Percentiles rank a stretch among this genome's conserved stretches.
These are phyloP conservation scores for Furcula furcula DNA, from an alignment of 2,888 invertebrate genomes.

Conservation along the genomic window DNA sequence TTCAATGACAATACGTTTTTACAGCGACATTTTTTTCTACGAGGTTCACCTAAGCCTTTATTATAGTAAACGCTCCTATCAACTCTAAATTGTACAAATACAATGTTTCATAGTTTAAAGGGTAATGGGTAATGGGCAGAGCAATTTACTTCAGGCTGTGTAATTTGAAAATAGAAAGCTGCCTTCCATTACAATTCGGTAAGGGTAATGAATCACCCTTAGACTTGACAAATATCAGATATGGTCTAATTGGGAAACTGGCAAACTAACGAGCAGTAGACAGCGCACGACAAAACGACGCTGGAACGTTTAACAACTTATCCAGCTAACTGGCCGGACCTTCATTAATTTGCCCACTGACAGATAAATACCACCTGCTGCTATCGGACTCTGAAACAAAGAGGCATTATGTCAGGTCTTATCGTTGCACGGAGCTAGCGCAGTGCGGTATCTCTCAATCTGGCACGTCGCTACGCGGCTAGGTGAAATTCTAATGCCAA, in stretches of 20 bases:
- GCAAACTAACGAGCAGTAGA: background rate
- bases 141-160: conserved; percentile 28
- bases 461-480: conserved; percentile 19
- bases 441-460: conserved; percentile 35
- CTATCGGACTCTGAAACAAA: conserved; percentile 35
- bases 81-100: conserved; percentile 65
- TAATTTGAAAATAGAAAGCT: conserved; percentile 15
- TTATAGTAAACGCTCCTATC: conserved; percentile 72
- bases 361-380: conserved; percentile 37
- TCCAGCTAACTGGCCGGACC: conserved; percentile 19
- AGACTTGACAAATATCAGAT: background rate
- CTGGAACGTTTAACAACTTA: conserved; percentile 2
- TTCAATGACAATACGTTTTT: conserved; percentile 74
- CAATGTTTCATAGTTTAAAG: conserved; percentile 45
- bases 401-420: conserved; percentile 45
- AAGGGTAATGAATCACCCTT: background rate
- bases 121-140: conserved; percentile 47
- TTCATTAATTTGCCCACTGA: conserved; percentile 26
- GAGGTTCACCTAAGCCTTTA: conserved; percentile 62
- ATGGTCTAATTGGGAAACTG: background rate
- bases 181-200: background rate
- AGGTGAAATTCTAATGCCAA: conserved; percentile 17
- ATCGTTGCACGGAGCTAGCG: conserved; percentile 17
- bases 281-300: background rate
- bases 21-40: conserved; percentile 50